Percentiles rank a stretch among this genome's conserved stretches.
Conservation (phyloP, 2,797 vertebrate genomes). For the Emydoidea blandingii region DNA sequence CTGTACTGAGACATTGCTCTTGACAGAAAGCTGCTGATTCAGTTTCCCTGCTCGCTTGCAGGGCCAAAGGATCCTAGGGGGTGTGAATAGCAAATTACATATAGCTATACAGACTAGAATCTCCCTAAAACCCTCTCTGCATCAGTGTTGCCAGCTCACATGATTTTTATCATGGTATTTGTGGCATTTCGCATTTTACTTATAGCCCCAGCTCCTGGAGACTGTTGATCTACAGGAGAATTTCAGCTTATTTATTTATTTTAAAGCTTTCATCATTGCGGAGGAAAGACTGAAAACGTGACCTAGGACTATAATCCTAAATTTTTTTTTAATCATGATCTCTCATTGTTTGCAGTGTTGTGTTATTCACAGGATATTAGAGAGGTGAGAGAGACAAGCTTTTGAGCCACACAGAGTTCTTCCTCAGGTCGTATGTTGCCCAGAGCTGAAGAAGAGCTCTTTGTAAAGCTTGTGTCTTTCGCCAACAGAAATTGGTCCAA, state of each 20-base stretch:
- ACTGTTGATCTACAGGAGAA: neutral
- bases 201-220: neutral
- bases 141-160: neutral
- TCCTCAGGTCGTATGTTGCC: neutral
- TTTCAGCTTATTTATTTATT: neutral
- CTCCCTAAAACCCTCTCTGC: neutral
- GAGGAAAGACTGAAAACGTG: neutral
- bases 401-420: neutral
- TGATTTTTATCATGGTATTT: neutral
- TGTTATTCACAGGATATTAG: neutral
- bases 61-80: neutral
- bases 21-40: neutral
- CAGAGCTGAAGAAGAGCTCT: neutral
- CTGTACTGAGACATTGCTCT: accelerated
- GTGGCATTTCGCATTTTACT: neutral
- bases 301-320: neutral
- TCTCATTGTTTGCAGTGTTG: neutral
- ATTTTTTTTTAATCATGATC: too few species aligned
- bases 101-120: neutral
- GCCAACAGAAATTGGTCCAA: neutral
- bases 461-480: neutral
- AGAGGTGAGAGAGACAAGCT: neutral
- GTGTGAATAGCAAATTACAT: neutral
- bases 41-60: neutral
- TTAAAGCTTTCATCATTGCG: neutral